phyloP scores from a whole-genome alignment of 2,888 invertebrate species.

The Drepanosiphum platanoidis region DNA sequence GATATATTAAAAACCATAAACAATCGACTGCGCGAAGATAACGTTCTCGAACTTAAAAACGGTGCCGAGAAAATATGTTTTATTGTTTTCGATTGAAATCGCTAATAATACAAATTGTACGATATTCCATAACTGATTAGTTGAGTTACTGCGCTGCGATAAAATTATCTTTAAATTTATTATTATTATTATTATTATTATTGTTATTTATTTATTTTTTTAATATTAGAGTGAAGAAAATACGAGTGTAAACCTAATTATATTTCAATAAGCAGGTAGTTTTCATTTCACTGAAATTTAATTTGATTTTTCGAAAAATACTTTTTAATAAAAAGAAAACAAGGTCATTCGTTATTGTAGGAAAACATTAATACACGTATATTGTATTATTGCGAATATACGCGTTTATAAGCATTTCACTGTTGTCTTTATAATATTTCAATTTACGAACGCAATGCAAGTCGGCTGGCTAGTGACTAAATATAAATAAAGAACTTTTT shows the following conservation, averaged over 20 bases:
- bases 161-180: background rate
- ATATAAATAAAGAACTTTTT: background rate
- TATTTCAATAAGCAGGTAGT: background rate
- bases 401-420: background rate
- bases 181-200: background rate
- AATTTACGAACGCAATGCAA: background rate
- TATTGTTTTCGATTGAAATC: background rate
- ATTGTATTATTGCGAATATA: background rate
- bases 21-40: background rate
- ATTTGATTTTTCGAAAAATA: conserved; percentile 5
- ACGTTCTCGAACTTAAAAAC: background rate
- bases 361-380: background rate
- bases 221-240: background rate
- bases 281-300: background rate
- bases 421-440: background rate
- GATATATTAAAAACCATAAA: background rate
- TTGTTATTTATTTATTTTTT: background rate
- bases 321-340: conserved; percentile 31
- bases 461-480: background rate
- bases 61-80: background rate
- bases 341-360: background rate
- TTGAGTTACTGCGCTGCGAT: background rate
- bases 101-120: too few relatives aligned
- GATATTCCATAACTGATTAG: background rate
- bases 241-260: background rate